Base-by-base conservation (phyloP, 35 echinoderm and acorn worm species). In the Patiria miniata region DNA sequence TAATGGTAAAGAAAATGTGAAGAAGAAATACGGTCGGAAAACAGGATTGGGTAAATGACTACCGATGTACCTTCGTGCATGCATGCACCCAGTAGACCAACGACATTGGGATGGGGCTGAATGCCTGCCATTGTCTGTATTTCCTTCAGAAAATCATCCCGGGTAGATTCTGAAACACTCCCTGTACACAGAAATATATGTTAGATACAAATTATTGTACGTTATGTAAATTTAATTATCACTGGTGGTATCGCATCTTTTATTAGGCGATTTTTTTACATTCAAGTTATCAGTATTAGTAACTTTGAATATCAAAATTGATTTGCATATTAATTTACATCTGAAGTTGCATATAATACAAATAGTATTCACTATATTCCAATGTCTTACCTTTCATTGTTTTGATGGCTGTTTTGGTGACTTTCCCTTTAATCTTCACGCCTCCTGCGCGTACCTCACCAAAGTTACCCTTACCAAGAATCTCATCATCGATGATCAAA, bases 391-490 rank as follows among this genome's bases (percentile, higher is more conserved):
- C n/a, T 83, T 83, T 83, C 0, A 83, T 7, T 21, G 53, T 83
- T 58, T 83, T 83, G 51, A 83, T 58, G 12, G 81, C 81, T 30
- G 81, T 52, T 36, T 37, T 61, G 0, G 38, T 39, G 51, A 40
- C 52, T 36, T 61, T 61, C 8, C 57, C 30, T 22, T 59, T 59
- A 7, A 36, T 83, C 81, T 60, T 83, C 0, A 83, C 53, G 30
- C 57, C 34, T 16, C 52, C 81, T 26, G 57, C 18, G 29, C 57
- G 81, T 36, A 83, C 81, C 17, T 83, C 81, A 28, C 81, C 81
- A 83, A 83, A 83, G 81, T 83, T 83, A 15, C 81, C 81, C 39
- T 83, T 83, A 21, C 81, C 81, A 57, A 83, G 81, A 17, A 83
- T 61, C 28, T 8, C 18, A 36, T 39, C 81, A 34, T 53, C 33